phyloP scores from a whole-genome alignment of 2,113 vertebrate species.

The Anolis carolinensis region DNA sequence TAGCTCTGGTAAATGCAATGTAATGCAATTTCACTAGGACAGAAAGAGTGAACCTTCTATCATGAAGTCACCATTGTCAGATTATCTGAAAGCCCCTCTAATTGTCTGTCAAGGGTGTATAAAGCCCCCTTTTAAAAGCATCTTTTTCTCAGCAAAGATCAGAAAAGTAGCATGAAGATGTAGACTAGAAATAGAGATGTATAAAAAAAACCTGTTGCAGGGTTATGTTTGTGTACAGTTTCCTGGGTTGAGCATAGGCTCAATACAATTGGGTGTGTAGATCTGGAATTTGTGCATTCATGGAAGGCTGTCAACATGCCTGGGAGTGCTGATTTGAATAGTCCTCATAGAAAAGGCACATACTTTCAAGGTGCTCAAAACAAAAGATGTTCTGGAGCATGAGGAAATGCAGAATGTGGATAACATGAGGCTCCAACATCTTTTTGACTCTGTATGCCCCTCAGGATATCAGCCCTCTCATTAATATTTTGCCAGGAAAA shows the following conservation, averaged over 20 bases:
- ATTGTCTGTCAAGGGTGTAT: constrained; percentile 18
- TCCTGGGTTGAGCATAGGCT: no score
- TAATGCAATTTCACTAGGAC: constrained; percentile 16
- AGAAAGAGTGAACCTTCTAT: constrained; percentile 31
- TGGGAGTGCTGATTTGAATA: not conserved
- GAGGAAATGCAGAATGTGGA: not conserved
- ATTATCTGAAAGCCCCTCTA: constrained; percentile 33
- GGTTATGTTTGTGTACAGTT: not conserved
- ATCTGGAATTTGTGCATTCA: not conserved
- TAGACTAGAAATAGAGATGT: not conserved
- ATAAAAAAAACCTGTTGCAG: not conserved
- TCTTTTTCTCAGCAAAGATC: not conserved
- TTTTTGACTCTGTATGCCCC: no score
- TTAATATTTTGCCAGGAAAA: no score
- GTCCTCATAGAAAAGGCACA: not conserved
- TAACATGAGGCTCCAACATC: no score
- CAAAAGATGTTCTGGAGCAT: not conserved
- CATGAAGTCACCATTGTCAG: constrained; percentile 12
- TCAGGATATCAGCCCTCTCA: no score
- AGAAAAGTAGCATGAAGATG: not conserved
- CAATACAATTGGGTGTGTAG: no score
- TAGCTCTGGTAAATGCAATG: constrained; percentile 20
- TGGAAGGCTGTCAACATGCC: not conserved
- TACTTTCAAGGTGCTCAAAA: not conserved
- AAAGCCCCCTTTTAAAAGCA: constrained; percentile 9